Evolutionary conservation across 1,140 invertebrate species (phyloP), one percentile per base, ranked within the genome.

Genomic region (Neuroterus valhalla): DNA sequence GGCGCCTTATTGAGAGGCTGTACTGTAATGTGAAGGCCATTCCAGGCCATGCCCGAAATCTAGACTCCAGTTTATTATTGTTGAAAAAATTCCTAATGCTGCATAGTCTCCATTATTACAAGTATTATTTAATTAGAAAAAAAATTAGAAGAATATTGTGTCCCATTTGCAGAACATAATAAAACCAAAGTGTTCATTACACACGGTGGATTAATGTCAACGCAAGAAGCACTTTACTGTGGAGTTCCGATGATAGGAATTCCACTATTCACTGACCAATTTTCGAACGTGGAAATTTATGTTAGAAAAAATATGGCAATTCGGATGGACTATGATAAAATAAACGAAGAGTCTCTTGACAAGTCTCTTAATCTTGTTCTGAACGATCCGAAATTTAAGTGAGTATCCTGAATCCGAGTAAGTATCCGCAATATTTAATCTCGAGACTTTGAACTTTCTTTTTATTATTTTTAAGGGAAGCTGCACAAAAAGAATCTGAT

Each of bases 121-220:
- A 11, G 19, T 43, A 8, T 5, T 21, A 44, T 72, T 23, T 48
- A 48, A 52, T 19, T 2, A 52, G 68, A 26, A 55, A 48, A 73
- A 42, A 67, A 38, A 52, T 19, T 21, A 8, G 19, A 46, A 66
- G 42, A 55, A 17, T 70, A 5, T 23, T 46, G 26, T 68, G 8
- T 5, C 71, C 11, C 55, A 76, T 62, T 74, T 69, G 12, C 67
- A 89, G 88, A 88, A 15, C 88, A 89, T 52, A 80, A 76, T n/a
- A 88, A 88, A 19, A 43, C 86, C 14, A 90, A 91, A 71, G 92
- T 91, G 0, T 96, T 96, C 74, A 91, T 96, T 72, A 93, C 94
- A 0, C 95, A 96, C 78, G 94, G 93, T 19, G 95, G 95, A 0
- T 91, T 95, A 48, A 91, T 95, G 82, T 93, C 95, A n/a, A 93